Evolutionary conservation across 2,888 invertebrate species (phyloP), one percentile per base, ranked within the genome.

Genomic region (Euclidia mi): DNA sequence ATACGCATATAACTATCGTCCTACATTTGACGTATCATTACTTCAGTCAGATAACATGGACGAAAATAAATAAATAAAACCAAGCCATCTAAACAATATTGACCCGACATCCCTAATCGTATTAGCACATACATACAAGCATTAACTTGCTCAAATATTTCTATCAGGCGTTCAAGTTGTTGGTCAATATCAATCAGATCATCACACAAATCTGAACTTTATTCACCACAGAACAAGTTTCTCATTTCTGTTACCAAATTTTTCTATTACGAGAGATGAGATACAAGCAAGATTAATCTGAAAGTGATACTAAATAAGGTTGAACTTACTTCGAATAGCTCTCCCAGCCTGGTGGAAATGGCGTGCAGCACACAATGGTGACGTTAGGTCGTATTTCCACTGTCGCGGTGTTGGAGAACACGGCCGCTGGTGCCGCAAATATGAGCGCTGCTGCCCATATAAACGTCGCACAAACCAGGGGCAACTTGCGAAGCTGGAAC

Each of bases 401-500:
- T 1, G 91, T 89, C 2, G 95, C 92, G 0, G 96, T 95, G 78
- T 96, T 95, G 11, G 97, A 96, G 83, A 97, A 97, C 10, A 98
- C 80, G 0, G 97, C 97, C 7, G 98, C 97, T 2, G 98, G 98
- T 6, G 97, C 90, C 0, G 98, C 97, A 65, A 98, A 96, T 47
- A 97, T 82, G 43, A 97, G 95, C 0, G 98, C 97, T 15, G 97
- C 89, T 1, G 96, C 90, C 98, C 97, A 99, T 83, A 99, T 98
- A 68, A 97, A 95, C 29, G 96, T 92, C 0, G 98, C 98, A 38
- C 97, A 96, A 9, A 96, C 95, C 4, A 96, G 95, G 0, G 96
- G 96, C 64, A 96, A 85, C 48, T 96, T 96, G 66, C 96, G 96
- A 2, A 96, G 96, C 96, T 96, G 94, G 7, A 92, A 91, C 76